These are phyloP conservation scores for Kryptopterus vitreolus DNA, from an alignment of 2,797 vertebrate genomes.

Conservation along the genomic window DNA sequence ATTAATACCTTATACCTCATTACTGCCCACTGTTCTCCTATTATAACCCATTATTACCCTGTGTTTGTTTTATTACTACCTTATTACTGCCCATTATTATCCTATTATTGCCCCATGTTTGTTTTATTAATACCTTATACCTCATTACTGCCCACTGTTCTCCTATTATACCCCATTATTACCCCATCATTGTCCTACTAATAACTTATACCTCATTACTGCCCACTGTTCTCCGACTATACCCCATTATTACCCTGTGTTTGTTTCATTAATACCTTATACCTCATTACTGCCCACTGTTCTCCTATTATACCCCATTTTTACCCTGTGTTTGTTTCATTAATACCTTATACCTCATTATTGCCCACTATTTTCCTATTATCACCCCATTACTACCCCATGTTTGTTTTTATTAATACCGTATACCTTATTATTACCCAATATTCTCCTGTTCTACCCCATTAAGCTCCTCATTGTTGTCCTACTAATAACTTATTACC, in stretches of 20 bases:
- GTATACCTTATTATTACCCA: conserved; percentile 40
- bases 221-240: neutral
- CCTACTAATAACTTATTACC: neutral
- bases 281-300: neutral
- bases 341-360: too few relatives aligned
- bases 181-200: neutral
- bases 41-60: neutral
- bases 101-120: neutral
- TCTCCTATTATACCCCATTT: neutral
- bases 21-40: neutral
- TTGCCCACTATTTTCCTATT: too few relatives aligned
- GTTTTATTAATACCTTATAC: neutral
- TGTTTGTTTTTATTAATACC: neutral
- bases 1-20: neutral
- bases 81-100: neutral
- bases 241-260: neutral
- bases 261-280: neutral
- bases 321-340: neutral
- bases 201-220: neutral
- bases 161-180: neutral
- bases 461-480: neutral
- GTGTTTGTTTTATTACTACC: too few relatives aligned
- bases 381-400: too few relatives aligned
- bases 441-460: neutral
- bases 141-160: neutral